These are phyloP conservation scores for Torymus auratus DNA, from an alignment of 2,888 invertebrate species.

Conservation along the genomic window DNA sequence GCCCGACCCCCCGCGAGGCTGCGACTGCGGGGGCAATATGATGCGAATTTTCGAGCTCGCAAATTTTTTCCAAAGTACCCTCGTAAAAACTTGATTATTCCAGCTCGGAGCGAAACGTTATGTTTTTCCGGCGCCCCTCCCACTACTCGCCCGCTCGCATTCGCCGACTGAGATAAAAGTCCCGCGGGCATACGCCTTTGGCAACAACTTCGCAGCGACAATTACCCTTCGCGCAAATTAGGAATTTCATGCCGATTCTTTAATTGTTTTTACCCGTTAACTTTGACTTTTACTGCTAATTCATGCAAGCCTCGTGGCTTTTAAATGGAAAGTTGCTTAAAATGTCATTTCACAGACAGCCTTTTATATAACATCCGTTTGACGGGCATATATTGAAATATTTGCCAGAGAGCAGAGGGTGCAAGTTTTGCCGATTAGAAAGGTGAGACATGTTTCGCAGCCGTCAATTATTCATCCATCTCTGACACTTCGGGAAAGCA, in stretches of 20 bases:
- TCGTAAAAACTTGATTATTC: slow-evolving; percentile 56
- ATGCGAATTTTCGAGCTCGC: slow-evolving; percentile 58
- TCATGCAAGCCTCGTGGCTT: too few relatives aligned
- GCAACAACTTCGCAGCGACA: neutral
- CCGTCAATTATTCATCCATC: neutral
- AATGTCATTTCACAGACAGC: too few relatives aligned
- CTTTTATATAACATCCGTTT: too few relatives aligned
- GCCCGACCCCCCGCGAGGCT: neutral
- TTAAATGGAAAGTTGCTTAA: too few relatives aligned
- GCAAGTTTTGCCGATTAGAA: too few relatives aligned
- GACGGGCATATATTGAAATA: too few relatives aligned
- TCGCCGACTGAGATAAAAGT: slow-evolving; percentile 13
- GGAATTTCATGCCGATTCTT: slow-evolving; percentile 30
- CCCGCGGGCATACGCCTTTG: slow-evolving; percentile 1
- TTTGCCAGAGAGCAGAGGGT: too few relatives aligned
- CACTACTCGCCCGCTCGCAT: neutral
- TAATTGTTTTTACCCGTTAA: slow-evolving; percentile 7
- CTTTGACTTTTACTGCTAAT: slow-evolving; percentile 1
- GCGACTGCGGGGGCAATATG: slow-evolving; percentile 27
- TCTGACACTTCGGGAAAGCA: neutral
- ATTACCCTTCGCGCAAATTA: slow-evolving; percentile 6
- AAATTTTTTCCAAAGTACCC: slow-evolving; percentile 53
- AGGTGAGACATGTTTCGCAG: too few relatives aligned
- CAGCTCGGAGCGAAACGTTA: slow-evolving; percentile 17
- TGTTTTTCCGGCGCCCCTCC: slow-evolving; percentile 3